Percentiles rank a stretch among this genome's conserved stretches.
phyloP scores from a whole-genome alignment of 2,888 invertebrate genomes.

The Calameuta filiformis region DNA sequence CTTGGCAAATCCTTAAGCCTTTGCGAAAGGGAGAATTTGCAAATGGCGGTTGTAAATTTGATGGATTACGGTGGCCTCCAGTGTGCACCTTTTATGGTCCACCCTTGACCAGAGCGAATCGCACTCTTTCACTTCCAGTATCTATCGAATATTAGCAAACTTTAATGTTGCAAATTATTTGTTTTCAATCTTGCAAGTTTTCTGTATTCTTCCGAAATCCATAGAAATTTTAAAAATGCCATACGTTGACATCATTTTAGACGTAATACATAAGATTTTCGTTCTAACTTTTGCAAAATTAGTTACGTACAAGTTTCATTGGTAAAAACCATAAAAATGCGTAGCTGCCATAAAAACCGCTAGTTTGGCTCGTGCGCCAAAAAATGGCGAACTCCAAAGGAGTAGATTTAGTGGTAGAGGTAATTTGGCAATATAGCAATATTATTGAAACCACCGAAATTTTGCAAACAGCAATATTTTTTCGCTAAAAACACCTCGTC shows the following conservation, averaged over 20 bases:
- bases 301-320: background rate
- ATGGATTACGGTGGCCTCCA: conserved; percentile 42
- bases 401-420: conserved; percentile 25
- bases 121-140: conserved; percentile 24
- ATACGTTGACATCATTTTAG: background rate
- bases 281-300: background rate
- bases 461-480: conserved; percentile 47
- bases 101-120: conserved; percentile 21
- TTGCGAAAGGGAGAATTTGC: conserved; percentile 54
- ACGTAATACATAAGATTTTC: background rate
- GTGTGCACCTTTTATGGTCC: conserved; percentile 36
- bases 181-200: background rate
- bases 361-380: conserved; percentile 49
- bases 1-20: conserved; percentile 48
- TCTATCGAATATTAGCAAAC: background rate
- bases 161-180: background rate
- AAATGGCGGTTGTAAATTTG: conserved; percentile 56
- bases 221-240: background rate
- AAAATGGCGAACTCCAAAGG: conserved; percentile 19
- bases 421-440: conserved; percentile 32
- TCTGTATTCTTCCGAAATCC: background rate
- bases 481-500: conserved; percentile 25
- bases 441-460: conserved; percentile 50
- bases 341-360: conserved; percentile 54
- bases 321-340: conserved; percentile 13